A percentile compares a stretch with the other conserved stretches of the same genome.
Conservation (phyloP, 2,113 vertebrate species). For the Petrocephalus zakoni region DNA sequence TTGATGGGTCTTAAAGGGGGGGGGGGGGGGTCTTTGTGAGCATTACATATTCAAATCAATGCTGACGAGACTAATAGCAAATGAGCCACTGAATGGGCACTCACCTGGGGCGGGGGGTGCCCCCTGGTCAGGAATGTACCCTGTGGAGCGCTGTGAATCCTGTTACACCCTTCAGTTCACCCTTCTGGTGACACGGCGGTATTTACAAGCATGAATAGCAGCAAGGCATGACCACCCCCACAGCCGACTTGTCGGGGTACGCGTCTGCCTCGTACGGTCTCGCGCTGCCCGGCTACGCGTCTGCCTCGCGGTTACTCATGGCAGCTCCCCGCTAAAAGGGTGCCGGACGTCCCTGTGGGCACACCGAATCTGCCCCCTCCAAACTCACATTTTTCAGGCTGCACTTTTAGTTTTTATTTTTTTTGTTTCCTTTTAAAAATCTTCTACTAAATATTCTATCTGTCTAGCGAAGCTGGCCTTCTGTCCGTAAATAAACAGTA, state of each 20-base stretch:
- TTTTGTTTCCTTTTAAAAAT: background rate
- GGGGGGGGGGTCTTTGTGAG: background rate
- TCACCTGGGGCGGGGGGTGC: background rate
- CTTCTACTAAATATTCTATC: background rate
- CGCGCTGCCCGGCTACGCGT: too few relatives aligned
- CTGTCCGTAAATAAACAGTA: background rate
- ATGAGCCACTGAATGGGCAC: background rate
- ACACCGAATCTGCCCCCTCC: background rate
- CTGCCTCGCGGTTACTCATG: background rate
- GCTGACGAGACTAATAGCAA: background rate
- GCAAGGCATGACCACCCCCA: background rate
- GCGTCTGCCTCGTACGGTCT: background rate
- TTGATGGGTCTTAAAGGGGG: background rate
- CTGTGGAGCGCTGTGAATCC: background rate
- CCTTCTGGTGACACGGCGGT: background rate
- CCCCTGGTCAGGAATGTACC: background rate
- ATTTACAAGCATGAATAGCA: background rate
- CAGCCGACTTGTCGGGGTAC: background rate
- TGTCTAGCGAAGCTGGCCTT: background rate
- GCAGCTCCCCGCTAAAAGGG: background rate
- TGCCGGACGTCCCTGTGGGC: background rate
- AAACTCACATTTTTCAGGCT: background rate
- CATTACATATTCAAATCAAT: constrained; percentile 11
- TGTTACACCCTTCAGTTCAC: background rate
- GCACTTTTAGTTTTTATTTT: background rate